These are phyloP conservation scores for Onychomys arenicola DNA, from an alignment of 2,797 vertebrate genomes.

Conservation along the genomic window DNA sequence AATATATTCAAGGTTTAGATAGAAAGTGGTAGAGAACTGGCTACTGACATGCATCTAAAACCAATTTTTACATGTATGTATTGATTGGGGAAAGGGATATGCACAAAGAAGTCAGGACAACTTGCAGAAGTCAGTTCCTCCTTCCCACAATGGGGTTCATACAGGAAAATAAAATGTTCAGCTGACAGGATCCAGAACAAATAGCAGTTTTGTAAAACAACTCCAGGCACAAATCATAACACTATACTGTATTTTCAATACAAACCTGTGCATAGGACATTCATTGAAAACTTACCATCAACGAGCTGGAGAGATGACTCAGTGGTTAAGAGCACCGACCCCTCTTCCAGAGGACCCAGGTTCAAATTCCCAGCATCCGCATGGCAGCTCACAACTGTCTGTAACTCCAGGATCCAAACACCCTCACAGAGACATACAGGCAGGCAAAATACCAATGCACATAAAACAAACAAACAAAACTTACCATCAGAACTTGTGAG, in stretches of 20 bases:
- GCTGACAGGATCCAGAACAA: background rate
- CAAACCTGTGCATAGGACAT: background rate
- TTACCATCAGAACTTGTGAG: conserved; percentile 97
- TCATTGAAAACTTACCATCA: conserved; percentile 90
- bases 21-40: background rate
- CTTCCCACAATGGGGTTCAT: background rate
- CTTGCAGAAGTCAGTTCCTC: background rate
- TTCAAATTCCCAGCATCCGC: background rate
- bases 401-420: background rate
- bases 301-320: conserved; percentile 76
- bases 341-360: background rate
- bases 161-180: background rate
- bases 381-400: background rate
- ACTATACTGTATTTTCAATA: background rate
- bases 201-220: conserved; percentile 50
- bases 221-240: conserved; percentile 21
- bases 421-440: background rate
- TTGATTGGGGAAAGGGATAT: background rate
- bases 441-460: background rate
- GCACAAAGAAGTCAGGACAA: background rate
- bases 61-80: background rate
- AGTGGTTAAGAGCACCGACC: background rate
- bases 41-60: background rate
- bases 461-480: conserved; percentile 65
- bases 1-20: background rate